Evolutionary conservation across 2,888 invertebrate species (phyloP), one percentile per base, ranked within the genome.

Genomic region (Folsomia manolachei): DNA sequence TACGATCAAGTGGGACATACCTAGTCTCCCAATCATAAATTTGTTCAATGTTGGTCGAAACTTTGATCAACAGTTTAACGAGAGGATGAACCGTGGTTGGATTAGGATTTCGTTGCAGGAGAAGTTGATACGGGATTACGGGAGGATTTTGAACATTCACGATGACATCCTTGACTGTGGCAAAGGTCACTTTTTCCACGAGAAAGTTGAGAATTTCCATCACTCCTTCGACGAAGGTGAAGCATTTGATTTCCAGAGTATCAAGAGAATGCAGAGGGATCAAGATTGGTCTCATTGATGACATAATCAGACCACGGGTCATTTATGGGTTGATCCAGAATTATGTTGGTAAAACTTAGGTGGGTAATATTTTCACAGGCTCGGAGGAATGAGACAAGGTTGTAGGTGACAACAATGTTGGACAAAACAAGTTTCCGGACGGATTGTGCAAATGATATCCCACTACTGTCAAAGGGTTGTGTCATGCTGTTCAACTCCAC

Each of bases 351-450:
- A 62, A 79, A 79, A 18, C 61, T 65, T 1, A 79, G 69, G 1
- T 52, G 65, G 1, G 61, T 73, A 23, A 79, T 71, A 18, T 53
- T 67, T 18, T 39, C 25, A 23, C 75, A 78, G 24, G 70, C 72
- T 2, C 67, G 71, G 9, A 79, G 72, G 24, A 79, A 77, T 11
- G 73, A 73, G 19, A 77, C 63, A n/a, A 79, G 26, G 52, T 79
- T 79, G 72, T 79, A 79, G 11, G 77, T 77, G 0, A 79, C 79
- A 1, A 77, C 76, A 39, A 79, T 78, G 27, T 75, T 77, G n/a
- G 73, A 71, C 23, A 79, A 78, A 1, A 69, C 65, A 1, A 79
- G 74, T 19, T 53, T 61, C 53, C 75, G 70, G 7, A 79, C 65
- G 2, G 72, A 65, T 2, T 70, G 51, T 0, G 77, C 69, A 39